A percentile compares a stretch with the other conserved stretches of the same genome.
These are phyloP conservation scores for Melanerpes formicivorus DNA, from an alignment of 2,113 vertebrate species.

Conservation along the genomic window DNA sequence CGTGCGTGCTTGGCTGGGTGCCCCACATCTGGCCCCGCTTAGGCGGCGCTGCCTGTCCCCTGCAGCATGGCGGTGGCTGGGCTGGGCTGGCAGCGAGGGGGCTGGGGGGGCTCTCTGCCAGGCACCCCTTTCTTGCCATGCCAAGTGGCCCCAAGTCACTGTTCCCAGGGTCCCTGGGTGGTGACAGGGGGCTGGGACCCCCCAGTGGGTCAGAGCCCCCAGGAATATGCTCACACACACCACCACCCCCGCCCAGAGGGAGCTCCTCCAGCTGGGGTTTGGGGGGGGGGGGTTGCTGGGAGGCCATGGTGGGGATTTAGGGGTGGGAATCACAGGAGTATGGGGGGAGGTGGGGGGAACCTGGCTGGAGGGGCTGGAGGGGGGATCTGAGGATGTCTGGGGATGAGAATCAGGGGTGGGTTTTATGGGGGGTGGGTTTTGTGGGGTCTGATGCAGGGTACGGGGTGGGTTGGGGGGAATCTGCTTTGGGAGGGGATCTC, in stretches of 20 bases:
- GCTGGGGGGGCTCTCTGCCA: not conserved
- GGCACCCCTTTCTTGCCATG: not conserved
- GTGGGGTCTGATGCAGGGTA: no score
- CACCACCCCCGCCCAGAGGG: not conserved
- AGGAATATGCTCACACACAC: not conserved
- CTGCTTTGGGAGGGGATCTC: no score
- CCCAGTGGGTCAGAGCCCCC: fast-evolving
- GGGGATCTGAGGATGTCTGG: no score
- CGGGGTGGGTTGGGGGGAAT: no score
- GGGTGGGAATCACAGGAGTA: no score
- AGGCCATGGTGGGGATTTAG: no score
- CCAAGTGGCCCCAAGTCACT: not conserved
- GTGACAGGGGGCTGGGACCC: not conserved
- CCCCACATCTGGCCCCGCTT: not conserved
- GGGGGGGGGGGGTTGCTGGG: not conserved
- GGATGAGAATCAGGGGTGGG: no score
- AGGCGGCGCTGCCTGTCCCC: not conserved
- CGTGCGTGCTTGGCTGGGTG: not conserved
- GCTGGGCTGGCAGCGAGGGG: not conserved
- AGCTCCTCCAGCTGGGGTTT: not conserved
- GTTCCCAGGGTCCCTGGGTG: not conserved
- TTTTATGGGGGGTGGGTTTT: no score
- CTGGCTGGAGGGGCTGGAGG: no score
- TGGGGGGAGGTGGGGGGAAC: no score
- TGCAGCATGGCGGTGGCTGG: not conserved